Evolutionary conservation across 2,888 invertebrate genomes (phyloP), one percentile per base, ranked within the genome.

Genomic region (Taphrorychus bicolor): DNA sequence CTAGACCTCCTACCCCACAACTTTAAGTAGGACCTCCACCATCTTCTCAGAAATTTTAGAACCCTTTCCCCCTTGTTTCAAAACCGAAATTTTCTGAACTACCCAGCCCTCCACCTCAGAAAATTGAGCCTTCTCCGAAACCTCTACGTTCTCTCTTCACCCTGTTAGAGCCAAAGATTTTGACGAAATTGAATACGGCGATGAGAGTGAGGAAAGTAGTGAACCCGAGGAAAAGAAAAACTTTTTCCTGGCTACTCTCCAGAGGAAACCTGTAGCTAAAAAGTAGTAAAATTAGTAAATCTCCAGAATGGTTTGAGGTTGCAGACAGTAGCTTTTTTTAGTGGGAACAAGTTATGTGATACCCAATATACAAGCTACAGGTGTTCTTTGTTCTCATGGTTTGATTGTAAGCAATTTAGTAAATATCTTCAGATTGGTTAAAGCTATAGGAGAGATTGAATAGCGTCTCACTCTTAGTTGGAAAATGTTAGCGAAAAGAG

Each of bases 91-190:
- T 24, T 5, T 69, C 72, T 16, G 59, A 68, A 48, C 24, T 53
- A 32, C 71, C 74, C 18, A 51, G 60, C 19, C 69, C 69, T 16
- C 68, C 69, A n/a, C 61, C 71, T 1, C 71, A 72, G 60, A 58
- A 70, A 51, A 61, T 75, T 7, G 76, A 74, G 57, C 74, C 77
- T 2, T 76, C 78, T 52, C 71, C 71, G 5, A 79, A 78, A 73
- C 79, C 79, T 21, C 79, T 79, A 59, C 75, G 79, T 62, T 77
- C 81, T n/a, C 80, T 7, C 79, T 81, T 2, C 80, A 80, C 70
- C 80, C 79, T 1, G 74, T 77, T 51, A 59, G 73, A 60, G 56
- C 75, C 23, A 76, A 78, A 52, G 74, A 72, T 21, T 75, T 77
- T 41, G 77, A 78, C 22, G 77, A 78, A 53, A 74, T 77, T 18